These are phyloP conservation scores for Mesitornis unicolor DNA, from an alignment of 2,113 vertebrate genomes.

Conservation along the genomic window DNA sequence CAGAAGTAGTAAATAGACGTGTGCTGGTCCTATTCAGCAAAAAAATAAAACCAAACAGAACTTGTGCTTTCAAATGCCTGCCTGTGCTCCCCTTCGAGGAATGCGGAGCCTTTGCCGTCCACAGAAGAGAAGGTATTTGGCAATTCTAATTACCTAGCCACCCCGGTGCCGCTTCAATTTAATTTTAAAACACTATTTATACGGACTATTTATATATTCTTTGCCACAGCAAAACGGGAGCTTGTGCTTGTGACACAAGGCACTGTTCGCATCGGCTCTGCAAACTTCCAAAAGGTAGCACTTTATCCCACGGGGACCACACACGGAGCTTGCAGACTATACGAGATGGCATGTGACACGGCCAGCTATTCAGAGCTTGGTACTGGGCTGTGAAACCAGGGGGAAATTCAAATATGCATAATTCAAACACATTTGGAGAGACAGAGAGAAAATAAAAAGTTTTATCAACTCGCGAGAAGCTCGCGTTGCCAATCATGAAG, in stretches of 20 bases:
- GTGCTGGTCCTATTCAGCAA: slow-evolving; percentile 65
- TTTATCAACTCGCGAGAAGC: not conserved
- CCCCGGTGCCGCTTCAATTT: slow-evolving; percentile 31
- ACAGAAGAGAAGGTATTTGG: slow-evolving; percentile 62
- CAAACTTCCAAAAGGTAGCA: slow-evolving; percentile 49
- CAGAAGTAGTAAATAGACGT: slow-evolving; percentile 68
- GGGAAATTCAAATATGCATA: slow-evolving; percentile 62
- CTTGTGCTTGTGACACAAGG: slow-evolving; percentile 61
- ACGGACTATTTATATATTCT: slow-evolving; percentile 57
- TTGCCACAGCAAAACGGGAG: slow-evolving; percentile 45
- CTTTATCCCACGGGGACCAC: slow-evolving; percentile 60
- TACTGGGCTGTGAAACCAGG: slow-evolving; percentile 57
- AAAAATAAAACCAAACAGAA: slow-evolving; percentile 64
- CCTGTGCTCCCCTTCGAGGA: slow-evolving; percentile 57
- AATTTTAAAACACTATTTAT: slow-evolving; percentile 62
- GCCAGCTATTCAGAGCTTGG: slow-evolving; percentile 59
- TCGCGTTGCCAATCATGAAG: slow-evolving; percentile 20
- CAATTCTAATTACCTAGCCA: slow-evolving; percentile 69
- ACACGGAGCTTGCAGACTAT: slow-evolving; percentile 4
- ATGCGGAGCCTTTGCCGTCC: slow-evolving; percentile 4
- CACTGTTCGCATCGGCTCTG: slow-evolving; percentile 27
- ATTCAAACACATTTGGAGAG: slow-evolving; percentile 44
- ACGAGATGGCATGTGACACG: slow-evolving; percentile 55
- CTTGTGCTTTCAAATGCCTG: slow-evolving; percentile 54
- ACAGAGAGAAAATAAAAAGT: not conserved